Conservation (phyloP, 1,140 invertebrate species). For the Cataglyphis hispanica region DNA sequence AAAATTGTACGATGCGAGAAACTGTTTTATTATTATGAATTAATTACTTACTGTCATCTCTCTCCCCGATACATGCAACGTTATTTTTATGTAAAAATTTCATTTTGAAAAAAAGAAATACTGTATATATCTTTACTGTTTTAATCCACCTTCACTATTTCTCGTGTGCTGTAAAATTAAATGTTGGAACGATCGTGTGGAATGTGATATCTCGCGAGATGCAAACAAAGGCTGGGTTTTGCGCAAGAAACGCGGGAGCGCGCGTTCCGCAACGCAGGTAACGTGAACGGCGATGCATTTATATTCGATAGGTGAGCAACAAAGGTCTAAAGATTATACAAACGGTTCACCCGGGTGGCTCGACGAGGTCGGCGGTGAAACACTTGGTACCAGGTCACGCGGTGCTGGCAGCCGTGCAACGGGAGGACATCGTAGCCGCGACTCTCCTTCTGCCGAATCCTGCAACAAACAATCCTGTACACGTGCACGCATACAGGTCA, state of each 20-base stretch:
- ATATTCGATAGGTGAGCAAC: constrained; percentile 91
- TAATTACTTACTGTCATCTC: not conserved
- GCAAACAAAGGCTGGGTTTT: constrained; percentile 24
- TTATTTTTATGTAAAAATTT: not conserved
- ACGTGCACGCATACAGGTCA: constrained; percentile 96
- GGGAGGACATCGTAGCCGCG: constrained; percentile 96
- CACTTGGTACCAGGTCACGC: constrained; percentile 98
- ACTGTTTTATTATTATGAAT: constrained; percentile 9
- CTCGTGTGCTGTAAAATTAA: not conserved
- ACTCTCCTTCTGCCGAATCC: constrained; percentile 96
- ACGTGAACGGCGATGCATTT: constrained; percentile 52
- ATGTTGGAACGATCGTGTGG: not conserved
- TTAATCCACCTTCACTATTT: not conserved
- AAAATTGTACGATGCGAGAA: constrained; percentile 14
- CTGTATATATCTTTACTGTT: not conserved
- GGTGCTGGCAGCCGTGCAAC: constrained; percentile 94
- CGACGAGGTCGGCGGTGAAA: constrained; percentile 91
- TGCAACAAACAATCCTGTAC: constrained; percentile 93
- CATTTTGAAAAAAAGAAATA: not conserved
- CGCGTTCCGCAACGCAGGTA: constrained; percentile 8
- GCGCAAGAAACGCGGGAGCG: constrained; percentile 22
- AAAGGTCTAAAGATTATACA: constrained; percentile 98
- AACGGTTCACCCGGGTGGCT: constrained; percentile 88
- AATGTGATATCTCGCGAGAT: constrained; percentile 20
- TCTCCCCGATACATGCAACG: too few relatives aligned